Base-by-base conservation (phyloP, 2,113 vertebrate genomes). In the Prunella fulvescens region DNA sequence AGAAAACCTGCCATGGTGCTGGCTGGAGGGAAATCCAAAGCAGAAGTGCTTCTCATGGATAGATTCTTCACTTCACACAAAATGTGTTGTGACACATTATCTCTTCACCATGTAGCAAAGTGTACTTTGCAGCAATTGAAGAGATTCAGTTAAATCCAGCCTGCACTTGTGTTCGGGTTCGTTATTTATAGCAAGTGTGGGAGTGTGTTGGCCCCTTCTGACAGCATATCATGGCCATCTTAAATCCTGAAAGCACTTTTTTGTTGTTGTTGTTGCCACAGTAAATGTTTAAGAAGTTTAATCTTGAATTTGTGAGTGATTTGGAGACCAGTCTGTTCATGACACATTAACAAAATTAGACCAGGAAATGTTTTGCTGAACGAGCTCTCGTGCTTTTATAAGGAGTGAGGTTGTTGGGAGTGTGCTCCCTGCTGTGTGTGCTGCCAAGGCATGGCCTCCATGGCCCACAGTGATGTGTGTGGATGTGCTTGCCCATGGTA, bases 171-270 rank as follows among this genome's bases (percentile, higher is more conserved):
- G 92, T 45, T 96, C 93, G 85, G 80, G 64, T 39, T 88, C 0
- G 44, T 92, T 96, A 97, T 97, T 97, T 97, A 94, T 97, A 96
- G 95, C 53, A 61, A 86, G 95, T 20, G 96, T 96, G 92, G 96
- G 94, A 96, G 94, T 93, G 80, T 97, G 95, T 93, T 95, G 96
- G 96, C 96, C 95, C 89, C 76, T 94, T 95, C 83, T 96, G 96
- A 97, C 94, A 96, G 92, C 93, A 74, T 78, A 95, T 95, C 94
- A 92, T 94, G 95, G 88, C 88, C 90, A 92, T 94, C 90, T 92
- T 74, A 81, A 86, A 95, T 96, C 92, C 93, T 83, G 71, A 95
- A 90, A 86, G 80, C 90, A 84, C 60, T 78, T 92, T 58, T 44
- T 33, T 62, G 8, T 51, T 56, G 73, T 82, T 69, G 45, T 61